Evolutionary conservation across 2,113 vertebrate genomes (phyloP).

Genomic region (Seriola quinqueradiata): DNA sequence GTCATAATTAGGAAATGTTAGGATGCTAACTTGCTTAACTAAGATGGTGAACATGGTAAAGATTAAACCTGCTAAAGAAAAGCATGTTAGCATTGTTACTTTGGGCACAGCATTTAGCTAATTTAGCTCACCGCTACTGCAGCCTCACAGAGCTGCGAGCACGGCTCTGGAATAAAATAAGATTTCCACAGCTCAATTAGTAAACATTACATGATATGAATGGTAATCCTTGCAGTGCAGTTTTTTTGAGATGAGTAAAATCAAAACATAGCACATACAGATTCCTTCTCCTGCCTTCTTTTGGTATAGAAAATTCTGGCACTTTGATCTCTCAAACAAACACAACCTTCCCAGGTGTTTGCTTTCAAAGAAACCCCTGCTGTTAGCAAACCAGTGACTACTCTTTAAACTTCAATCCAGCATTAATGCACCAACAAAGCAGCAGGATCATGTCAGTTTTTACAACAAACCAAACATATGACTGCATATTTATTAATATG

Average conservation of each 20-base stretch:
- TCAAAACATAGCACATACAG: not conserved
- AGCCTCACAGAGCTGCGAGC: not conserved
- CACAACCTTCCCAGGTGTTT: slow-evolving; percentile 53
- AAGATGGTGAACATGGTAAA: not conserved
- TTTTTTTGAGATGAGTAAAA: not conserved
- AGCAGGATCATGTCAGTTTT: not conserved
- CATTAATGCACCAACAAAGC: slow-evolving; percentile 16
- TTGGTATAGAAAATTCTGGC: not conserved
- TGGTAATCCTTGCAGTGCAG: not conserved
- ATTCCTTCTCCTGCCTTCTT: not conserved
- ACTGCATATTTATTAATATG: not conserved
- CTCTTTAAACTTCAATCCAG: slow-evolving; percentile 28
- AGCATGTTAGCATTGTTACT: no score
- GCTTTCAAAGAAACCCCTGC: slow-evolving; percentile 7
- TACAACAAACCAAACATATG: not conserved
- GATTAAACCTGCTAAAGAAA: no score
- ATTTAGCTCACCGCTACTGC: not conserved
- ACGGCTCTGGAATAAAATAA: not conserved
- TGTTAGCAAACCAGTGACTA: slow-evolving; percentile 18
- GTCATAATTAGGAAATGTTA: not conserved
- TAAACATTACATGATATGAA: not conserved
- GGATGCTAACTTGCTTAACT: not conserved
- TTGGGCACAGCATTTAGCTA: not conserved
- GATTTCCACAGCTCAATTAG: not conserved
- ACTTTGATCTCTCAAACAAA: slow-evolving; percentile 52